Percentiles rank a stretch among this genome's conserved stretches.
These are phyloP conservation scores for Rhopalosiphum maidis DNA, from an alignment of 1,140 invertebrate genomes.

Conservation along the genomic window DNA sequence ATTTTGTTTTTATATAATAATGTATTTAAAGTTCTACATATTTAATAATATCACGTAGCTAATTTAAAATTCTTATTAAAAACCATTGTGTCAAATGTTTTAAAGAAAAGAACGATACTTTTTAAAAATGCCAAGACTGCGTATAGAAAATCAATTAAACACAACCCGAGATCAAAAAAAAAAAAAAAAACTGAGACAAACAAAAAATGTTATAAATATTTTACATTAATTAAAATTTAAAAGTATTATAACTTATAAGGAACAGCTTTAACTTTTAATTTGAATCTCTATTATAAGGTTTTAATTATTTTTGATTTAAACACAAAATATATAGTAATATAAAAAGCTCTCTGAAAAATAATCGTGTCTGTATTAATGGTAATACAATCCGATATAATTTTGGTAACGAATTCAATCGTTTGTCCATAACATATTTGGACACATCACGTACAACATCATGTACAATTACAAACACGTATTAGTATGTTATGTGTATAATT, in stretches of 20 bases:
- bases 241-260: background rate
- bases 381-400: background rate
- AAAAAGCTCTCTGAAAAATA: background rate
- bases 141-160: background rate
- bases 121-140: background rate
- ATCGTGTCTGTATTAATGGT: background rate
- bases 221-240: background rate
- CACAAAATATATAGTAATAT: background rate
- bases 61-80: constrained; percentile 5
- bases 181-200: background rate
- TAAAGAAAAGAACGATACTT: background rate
- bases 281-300: background rate
- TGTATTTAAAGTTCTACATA: background rate
- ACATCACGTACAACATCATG: background rate
- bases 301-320: constrained; percentile 8
- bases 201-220: background rate
- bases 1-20: constrained; percentile 11
- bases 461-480: background rate
- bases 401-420: background rate
- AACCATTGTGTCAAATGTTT: background rate
- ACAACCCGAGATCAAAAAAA: background rate
- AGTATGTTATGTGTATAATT: background rate
- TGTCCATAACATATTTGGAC: background rate
- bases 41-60: constrained; percentile 9
- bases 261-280: background rate